A percentile compares a stretch with the other conserved stretches of the same genome.
Evolutionary conservation across 2,888 invertebrate genomes (phyloP).

Genomic region (Dolichomitus sp.): DNA sequence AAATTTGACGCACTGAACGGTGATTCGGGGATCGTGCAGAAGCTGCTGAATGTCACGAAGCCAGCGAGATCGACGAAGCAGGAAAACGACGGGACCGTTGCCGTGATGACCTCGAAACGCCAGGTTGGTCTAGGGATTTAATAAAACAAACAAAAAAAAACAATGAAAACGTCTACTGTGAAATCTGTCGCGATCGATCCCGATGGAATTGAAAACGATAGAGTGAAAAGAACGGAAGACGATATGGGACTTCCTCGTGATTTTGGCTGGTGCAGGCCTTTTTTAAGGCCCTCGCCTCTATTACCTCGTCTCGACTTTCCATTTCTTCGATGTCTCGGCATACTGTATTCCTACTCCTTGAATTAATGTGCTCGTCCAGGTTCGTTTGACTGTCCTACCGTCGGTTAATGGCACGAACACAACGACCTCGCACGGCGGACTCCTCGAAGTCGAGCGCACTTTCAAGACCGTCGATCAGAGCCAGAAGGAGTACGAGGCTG

Average conservation of each 20-base stretch:
- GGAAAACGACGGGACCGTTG: constrained; percentile 70
- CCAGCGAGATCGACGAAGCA: constrained; percentile 46
- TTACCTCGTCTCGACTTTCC: constrained; percentile 33
- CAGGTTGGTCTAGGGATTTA: constrained; percentile 81
- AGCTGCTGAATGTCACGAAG: constrained; percentile 63
- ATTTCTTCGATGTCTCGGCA: constrained; percentile 45
- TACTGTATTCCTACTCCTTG: constrained; percentile 28
- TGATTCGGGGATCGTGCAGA: constrained; percentile 65
- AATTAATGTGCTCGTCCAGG: constrained; percentile 77
- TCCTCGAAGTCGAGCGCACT: constrained; percentile 92
- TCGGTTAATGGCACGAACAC: constrained; percentile 88
- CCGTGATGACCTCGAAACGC: constrained; percentile 84
- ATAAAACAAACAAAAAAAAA: constrained; percentile 44
- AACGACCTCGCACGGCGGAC: constrained; percentile 91
- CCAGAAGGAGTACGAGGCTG: constrained; percentile 85
- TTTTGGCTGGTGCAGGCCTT: constrained; percentile 27
- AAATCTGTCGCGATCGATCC: constrained; percentile 46
- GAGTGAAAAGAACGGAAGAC: constrained; percentile 52
- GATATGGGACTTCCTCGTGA: constrained; percentile 48
- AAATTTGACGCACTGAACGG: constrained; percentile 78
- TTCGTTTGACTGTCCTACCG: constrained; percentile 92
- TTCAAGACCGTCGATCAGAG: constrained; percentile 91
- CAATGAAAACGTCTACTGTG: constrained; percentile 48
- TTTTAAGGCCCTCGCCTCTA: not conserved
- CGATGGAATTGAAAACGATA: constrained; percentile 54